phyloP scores from a whole-genome alignment of 2,113 vertebrate species.

The Phylloscopus whistleri region DNA sequence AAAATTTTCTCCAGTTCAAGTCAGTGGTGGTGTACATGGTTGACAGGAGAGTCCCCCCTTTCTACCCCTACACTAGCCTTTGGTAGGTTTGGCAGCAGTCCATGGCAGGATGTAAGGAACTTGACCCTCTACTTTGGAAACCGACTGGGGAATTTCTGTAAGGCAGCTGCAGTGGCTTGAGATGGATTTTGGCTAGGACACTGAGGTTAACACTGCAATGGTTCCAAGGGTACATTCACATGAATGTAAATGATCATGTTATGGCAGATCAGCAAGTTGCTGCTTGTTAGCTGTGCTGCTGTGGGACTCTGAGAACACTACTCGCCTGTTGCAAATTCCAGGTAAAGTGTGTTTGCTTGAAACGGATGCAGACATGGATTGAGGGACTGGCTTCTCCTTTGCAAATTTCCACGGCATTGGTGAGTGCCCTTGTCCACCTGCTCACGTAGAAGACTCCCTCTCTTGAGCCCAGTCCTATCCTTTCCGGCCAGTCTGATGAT shows the following conservation, averaged over 20 bases:
- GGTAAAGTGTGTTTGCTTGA: neutral
- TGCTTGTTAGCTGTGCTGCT: conserved; percentile 11
- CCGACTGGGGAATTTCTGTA: neutral
- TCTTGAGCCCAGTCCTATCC: neutral
- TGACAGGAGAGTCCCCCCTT: neutral
- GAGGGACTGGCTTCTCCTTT: neutral
- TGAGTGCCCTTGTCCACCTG: neutral
- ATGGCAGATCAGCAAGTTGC: conserved; percentile 44
- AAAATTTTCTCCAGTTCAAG: neutral
- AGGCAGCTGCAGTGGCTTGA: conserved; percentile 48
- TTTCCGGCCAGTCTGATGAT: neutral
- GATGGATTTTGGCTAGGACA: conserved; percentile 51
- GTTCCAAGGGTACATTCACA: conserved; percentile 24
- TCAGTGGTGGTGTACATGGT: neutral
- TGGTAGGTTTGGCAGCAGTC: neutral
- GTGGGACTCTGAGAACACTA: neutral
- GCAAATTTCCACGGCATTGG: fast-evolving
- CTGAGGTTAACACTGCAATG: conserved; percentile 23
- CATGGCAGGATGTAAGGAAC: conserved; percentile 59
- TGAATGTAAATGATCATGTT: conserved; percentile 31
- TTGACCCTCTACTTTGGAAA: conserved; percentile 40
- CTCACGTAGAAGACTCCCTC: neutral
- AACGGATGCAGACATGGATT: neutral
- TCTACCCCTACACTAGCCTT: neutral
- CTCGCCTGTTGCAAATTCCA: neutral